Evolutionary conservation across 2,113 vertebrate species (phyloP), one percentile per base, ranked within the genome.

Genomic region (Anser brachyrhynchus): DNA sequence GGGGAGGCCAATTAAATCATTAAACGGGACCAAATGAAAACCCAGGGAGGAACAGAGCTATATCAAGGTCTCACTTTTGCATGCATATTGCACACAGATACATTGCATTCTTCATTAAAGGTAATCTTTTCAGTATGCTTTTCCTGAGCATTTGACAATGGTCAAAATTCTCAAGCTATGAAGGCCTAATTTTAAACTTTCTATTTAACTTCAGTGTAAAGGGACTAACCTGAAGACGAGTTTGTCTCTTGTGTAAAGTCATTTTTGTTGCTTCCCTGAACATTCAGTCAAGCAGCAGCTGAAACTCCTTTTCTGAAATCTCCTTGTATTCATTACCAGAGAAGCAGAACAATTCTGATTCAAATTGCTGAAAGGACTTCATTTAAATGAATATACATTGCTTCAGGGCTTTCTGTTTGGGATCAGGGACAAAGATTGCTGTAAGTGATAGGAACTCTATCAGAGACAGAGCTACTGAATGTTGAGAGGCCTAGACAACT

Each of bases 271-370:
- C 52, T 92, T 10, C 23, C 7, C 15, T 91, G 62, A 57, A 73
- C 83, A 92, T 62, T 87, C 78, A 95, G 28, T 70, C 28, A 85
- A 87, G 78, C 51, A 92, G 39, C 33, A 93, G 33, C n/a, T 85
- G 71, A 72, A 95, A 76, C 39, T 85, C 26, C 33, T 71, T 93
- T 89, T 75, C 71, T 57, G 70, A 92, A 78, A 76, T 70, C 62
- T 91, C 10, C 66, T 92, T 91, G 33, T 92, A 33, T 79, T 95
- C 62, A 87, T 90, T 95, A 83, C 15, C 31, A 94, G 31, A 91
- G 41, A 82, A 92, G 44, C 35, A 92, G 58, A 94, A 92, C 35
- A 29, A 10, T 70, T 94, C 54, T 87, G 70, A 95, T 83, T 87
- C 75, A 89, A 94, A 82, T 62, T 79, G 49, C 35, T 83, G 62